A percentile compares a stretch with the other conserved stretches of the same genome.
Conservation (phyloP, 1,140 invertebrate genomes). For the Hyphantria cunea region DNA sequence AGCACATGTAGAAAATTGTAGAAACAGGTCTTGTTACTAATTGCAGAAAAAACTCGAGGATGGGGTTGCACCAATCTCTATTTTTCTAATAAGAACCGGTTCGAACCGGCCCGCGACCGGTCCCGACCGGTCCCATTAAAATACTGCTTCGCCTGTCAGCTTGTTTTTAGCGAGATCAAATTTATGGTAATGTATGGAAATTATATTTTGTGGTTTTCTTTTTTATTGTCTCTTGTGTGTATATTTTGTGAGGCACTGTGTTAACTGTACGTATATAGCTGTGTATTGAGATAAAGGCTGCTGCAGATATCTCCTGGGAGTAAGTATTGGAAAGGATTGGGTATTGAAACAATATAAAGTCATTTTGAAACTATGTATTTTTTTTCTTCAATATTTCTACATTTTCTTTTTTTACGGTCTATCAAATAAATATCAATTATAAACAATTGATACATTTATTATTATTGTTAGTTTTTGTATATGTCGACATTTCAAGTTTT, state of each 20-base stretch:
- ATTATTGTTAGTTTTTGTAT: slow-evolving; percentile 76
- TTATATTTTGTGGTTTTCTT: slow-evolving; percentile 35
- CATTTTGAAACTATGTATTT: slow-evolving; percentile 80
- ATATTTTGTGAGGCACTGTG: too few relatives aligned
- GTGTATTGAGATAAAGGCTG: too few relatives aligned
- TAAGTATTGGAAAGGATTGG: neutral
- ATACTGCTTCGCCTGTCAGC: slow-evolving; percentile 43
- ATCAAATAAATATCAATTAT: slow-evolving; percentile 80
- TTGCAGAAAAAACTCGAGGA: slow-evolving; percentile 41
- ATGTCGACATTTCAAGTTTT: slow-evolving; percentile 75
- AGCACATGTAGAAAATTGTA: slow-evolving; percentile 14
- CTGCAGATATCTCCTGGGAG: neutral
- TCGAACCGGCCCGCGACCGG: slow-evolving; percentile 38
- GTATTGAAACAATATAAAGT: slow-evolving; percentile 57
- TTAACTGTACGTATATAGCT: too few relatives aligned
- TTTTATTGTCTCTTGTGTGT: slow-evolving; percentile 30
- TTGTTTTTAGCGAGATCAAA: slow-evolving; percentile 47
- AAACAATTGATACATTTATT: slow-evolving; percentile 78
- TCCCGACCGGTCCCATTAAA: slow-evolving; percentile 46
- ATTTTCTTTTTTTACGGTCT: slow-evolving; percentile 76
- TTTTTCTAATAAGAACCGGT: slow-evolving; percentile 41
- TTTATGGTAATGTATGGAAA: slow-evolving; percentile 51
- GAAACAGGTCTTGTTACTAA: slow-evolving; percentile 21
- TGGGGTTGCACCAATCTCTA: slow-evolving; percentile 51
- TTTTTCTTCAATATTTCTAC: slow-evolving; percentile 76